These are phyloP conservation scores for Ariopsis seemanni DNA, from an alignment of 2,113 vertebrate genomes.

Conservation along the genomic window DNA sequence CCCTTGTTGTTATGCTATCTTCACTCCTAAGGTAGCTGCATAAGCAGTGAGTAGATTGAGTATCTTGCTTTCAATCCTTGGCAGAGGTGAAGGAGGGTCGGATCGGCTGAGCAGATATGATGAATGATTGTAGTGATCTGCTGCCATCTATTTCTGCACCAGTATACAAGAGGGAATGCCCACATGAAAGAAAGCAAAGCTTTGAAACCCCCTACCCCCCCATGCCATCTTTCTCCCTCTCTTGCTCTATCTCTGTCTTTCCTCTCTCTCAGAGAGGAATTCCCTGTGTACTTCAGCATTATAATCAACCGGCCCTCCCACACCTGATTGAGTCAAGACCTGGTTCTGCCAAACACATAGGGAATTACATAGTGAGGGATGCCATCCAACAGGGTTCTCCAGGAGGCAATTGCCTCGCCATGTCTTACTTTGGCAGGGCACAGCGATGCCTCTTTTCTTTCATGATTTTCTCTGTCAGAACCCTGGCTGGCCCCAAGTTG, in stretches of 20 bases:
- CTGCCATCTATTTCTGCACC: constrained; percentile 72
- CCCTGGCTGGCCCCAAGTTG: constrained; percentile 72
- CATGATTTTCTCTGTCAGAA: constrained; percentile 62
- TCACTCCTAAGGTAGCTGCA: background rate
- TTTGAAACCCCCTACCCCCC: constrained; percentile 49
- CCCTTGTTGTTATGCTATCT: constrained; percentile 25
- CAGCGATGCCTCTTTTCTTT: constrained; percentile 68
- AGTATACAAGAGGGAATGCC: constrained; percentile 71
- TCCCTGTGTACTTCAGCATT: constrained; percentile 71
- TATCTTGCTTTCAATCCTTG: constrained; percentile 64
- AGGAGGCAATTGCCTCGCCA: constrained; percentile 71
- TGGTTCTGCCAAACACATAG: constrained; percentile 69
- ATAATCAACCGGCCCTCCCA: constrained; percentile 68
- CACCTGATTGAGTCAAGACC: constrained; percentile 74
- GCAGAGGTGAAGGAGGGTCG: constrained; percentile 68
- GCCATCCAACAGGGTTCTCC: constrained; percentile 76
- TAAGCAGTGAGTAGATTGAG: constrained; percentile 45
- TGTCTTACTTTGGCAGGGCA: constrained; percentile 71
- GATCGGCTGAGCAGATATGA: constrained; percentile 62
- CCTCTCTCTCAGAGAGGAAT: constrained; percentile 63
- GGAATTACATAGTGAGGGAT: constrained; percentile 76
- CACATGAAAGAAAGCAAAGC: constrained; percentile 68
- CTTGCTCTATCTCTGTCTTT: constrained; percentile 21
- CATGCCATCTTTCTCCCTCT: constrained; percentile 33
- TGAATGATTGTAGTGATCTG: constrained; percentile 71